phyloP scores from a whole-genome alignment of 2,113 vertebrate species.

The Crotalus horridus region DNA sequence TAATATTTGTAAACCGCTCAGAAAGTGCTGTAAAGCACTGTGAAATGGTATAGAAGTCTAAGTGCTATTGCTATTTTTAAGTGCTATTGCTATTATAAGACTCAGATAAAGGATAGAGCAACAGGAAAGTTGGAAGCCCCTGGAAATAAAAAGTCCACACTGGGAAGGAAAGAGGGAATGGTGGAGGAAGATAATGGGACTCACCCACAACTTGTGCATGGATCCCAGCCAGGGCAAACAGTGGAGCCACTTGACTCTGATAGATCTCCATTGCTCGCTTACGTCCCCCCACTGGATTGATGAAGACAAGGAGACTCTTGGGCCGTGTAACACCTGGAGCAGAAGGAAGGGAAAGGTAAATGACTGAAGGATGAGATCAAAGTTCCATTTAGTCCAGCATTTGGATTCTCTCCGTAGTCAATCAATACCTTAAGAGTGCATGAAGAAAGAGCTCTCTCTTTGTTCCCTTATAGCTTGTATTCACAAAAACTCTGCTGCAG shows the following conservation, averaged over 20 bases:
- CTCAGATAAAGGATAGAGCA: not conserved
- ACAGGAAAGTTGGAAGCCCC: not conserved
- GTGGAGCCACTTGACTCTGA: constrained; percentile 68
- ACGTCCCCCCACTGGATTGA: constrained; percentile 79
- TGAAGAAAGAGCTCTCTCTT: not conserved
- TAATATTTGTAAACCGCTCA: not conserved
- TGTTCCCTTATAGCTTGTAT: not conserved
- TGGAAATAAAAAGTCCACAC: not conserved
- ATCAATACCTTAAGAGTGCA: not conserved
- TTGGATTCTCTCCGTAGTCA: not conserved
- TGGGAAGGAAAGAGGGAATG: not conserved
- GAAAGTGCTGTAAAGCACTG: not conserved
- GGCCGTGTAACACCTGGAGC: constrained; percentile 61
- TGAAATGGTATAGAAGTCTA: not conserved
- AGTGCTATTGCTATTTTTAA: not conserved
- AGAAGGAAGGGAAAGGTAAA: not conserved
- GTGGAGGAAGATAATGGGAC: not conserved
- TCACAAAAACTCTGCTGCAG: not conserved
- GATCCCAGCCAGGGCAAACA: constrained; percentile 81
- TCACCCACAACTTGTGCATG: constrained; percentile 76
- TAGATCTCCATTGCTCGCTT: constrained; percentile 72
- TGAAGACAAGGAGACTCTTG: constrained; percentile 75
- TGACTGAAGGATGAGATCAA: not conserved
- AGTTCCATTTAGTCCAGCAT: not conserved
- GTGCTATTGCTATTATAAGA: not conserved